phyloP scores from a whole-genome alignment of 2,888 invertebrate genomes.

The Xylota sylvarum region DNA sequence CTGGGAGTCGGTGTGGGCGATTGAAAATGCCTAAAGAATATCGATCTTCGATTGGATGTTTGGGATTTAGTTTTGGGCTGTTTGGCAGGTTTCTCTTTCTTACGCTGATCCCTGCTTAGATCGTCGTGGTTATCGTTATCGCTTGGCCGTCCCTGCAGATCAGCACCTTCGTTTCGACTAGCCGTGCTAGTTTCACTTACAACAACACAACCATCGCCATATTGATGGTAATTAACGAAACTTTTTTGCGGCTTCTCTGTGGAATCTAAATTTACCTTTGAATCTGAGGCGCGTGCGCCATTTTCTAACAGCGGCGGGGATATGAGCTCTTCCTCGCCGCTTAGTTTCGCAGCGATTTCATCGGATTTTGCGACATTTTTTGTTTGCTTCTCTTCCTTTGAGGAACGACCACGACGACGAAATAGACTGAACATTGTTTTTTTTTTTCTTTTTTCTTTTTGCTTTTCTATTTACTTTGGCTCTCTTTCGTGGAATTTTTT shows the following conservation, averaged over 20 bases:
- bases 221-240: constrained; percentile 59
- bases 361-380: constrained; percentile 60
- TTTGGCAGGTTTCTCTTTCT: constrained; percentile 54
- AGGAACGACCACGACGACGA: constrained; percentile 67
- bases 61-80: constrained; percentile 44
- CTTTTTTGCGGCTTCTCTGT: constrained; percentile 57
- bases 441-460: neutral
- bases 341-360: constrained; percentile 48
- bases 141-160: constrained; percentile 69
- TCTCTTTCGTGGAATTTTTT: constrained; percentile 31
- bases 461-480: constrained; percentile 1
- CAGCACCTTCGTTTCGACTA: constrained; percentile 79
- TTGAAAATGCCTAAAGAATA: constrained; percentile 65
- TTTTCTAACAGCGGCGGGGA: constrained; percentile 19
- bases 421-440: constrained; percentile 66
- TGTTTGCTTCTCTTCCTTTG: constrained; percentile 62
- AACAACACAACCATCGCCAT: constrained; percentile 64
- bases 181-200: constrained; percentile 68
- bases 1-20: constrained; percentile 23
- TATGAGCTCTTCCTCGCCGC: constrained; percentile 36
- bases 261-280: constrained; percentile 75
- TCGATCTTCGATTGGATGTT: constrained; percentile 53
- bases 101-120: constrained; percentile 51
- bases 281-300: constrained; percentile 58
- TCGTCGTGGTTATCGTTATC: constrained; percentile 76